Evolutionary conservation across 1,140 invertebrate species (phyloP).

Genomic region (Cryptotermes secundus): DNA sequence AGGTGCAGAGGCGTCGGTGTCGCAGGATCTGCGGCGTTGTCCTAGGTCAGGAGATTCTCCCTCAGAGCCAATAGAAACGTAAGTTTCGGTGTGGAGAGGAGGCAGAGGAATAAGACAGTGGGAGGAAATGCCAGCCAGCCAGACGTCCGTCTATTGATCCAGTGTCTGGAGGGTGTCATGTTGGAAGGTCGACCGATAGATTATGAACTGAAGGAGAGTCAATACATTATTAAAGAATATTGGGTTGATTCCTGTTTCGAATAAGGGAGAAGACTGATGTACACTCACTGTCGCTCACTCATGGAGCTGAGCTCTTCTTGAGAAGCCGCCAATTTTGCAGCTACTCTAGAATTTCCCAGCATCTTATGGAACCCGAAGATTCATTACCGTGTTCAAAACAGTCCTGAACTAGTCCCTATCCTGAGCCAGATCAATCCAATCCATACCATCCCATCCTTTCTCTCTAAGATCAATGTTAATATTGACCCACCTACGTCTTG

Average conservation of each 20-base stretch:
- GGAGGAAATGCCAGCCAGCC: neutral
- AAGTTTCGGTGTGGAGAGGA: neutral
- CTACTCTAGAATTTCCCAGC: no score
- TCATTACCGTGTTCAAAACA: no score
- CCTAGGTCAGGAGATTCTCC: neutral
- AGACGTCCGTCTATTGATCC: neutral
- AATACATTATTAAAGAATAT: constrained; percentile 19
- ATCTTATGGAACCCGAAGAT: no score
- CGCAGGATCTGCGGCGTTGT: neutral
- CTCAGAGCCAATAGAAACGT: neutral
- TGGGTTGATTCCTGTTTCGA: neutral
- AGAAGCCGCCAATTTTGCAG: no score
- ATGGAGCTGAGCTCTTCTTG: no score
- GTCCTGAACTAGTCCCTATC: no score
- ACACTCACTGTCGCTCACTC: neutral
- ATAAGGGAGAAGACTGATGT: neutral
- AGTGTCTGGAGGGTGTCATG: neutral
- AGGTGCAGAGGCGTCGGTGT: neutral
- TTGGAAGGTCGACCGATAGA: neutral
- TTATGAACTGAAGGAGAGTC: constrained; percentile 16
- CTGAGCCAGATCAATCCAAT: no score
- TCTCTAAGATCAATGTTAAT: no score
- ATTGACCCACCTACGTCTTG: no score
- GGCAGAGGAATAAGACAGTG: neutral
- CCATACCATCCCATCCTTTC: no score